Conservation (phyloP, 2,888 invertebrate species). For the Desoria tigrina region DNA sequence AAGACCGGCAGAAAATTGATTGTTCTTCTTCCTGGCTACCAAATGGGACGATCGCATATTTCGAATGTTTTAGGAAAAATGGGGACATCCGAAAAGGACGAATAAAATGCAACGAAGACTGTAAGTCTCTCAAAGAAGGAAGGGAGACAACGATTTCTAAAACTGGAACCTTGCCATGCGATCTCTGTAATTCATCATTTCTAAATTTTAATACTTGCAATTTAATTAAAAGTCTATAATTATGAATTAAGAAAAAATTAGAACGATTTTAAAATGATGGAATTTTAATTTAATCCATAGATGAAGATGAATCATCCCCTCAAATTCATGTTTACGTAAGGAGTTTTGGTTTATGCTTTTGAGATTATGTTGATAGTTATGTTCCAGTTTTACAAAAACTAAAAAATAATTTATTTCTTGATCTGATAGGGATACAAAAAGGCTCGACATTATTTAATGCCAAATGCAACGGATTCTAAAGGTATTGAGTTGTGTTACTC, state of each 20-base stretch:
- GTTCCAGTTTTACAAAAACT: too few species aligned
- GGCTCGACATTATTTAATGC: neutral
- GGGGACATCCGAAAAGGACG: slow-evolving; percentile 24
- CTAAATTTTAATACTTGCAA: too few species aligned
- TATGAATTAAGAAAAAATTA: too few species aligned
- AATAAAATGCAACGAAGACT: slow-evolving; percentile 26
- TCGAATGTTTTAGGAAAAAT: slow-evolving; percentile 15
- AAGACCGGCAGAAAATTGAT: slow-evolving; percentile 10
- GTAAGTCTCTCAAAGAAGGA: slow-evolving; percentile 6
- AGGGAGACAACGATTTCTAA: neutral
- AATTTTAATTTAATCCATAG: neutral
- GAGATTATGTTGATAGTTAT: too few species aligned
- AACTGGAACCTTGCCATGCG: slow-evolving; percentile 31
- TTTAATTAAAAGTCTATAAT: too few species aligned
- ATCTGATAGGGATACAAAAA: neutral
- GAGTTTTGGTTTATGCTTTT: neutral
- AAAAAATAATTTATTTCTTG: slow-evolving; percentile 3
- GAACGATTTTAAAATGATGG: neutral
- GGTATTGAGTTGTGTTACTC: too few species aligned
- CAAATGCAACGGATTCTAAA: too few species aligned
- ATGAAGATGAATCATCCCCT: slow-evolving; percentile 9
- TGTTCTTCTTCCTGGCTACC: slow-evolving; percentile 39
- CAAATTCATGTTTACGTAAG: slow-evolving; percentile 25
- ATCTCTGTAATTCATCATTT: slow-evolving; percentile 25
- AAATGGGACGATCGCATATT: slow-evolving; percentile 29